A percentile compares a stretch with the other conserved stretches of the same genome.
Conservation (phyloP, 2,797 vertebrate species). For the Chrysocyon brachyurus region DNA sequence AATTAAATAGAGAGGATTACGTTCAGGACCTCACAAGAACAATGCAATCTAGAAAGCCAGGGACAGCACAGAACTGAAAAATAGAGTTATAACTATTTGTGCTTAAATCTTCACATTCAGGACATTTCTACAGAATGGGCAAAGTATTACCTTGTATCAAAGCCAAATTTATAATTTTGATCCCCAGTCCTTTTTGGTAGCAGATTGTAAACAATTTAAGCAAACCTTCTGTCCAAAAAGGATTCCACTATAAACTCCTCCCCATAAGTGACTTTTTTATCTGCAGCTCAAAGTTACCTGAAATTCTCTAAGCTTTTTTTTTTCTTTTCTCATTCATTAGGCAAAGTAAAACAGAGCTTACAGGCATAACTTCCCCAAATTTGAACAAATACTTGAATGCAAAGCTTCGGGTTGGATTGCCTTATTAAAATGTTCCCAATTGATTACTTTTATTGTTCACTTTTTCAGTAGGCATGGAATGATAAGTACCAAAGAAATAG, state of each 20-base stretch:
- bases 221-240: conserved; percentile 58
- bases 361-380: conserved; percentile 64
- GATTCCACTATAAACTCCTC: conserved; percentile 27
- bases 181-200: conserved; percentile 39
- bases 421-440: conserved; percentile 81
- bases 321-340: conserved; percentile 66
- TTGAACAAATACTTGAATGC: conserved; percentile 70
- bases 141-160: conserved; percentile 30
- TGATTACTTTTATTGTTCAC: conserved; percentile 80
- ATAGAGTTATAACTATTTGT: not conserved
- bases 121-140: not conserved
- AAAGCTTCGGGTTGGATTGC: conserved; percentile 68
- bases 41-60: not conserved
- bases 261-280: not conserved
- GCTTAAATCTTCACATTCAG: conserved; percentile 56
- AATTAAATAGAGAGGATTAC: conserved; percentile 42
- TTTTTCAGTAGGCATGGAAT: conserved; percentile 74
- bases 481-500: conserved; percentile 77
- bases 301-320: conserved; percentile 58
- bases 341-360: conserved; percentile 43
- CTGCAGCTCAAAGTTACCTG: conserved; percentile 52
- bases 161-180: conserved; percentile 54
- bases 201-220: conserved; percentile 57
- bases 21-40: not conserved
- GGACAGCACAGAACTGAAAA: not conserved